These are phyloP conservation scores for Odocoileus virginianus DNA, from an alignment of 2,113 vertebrate genomes.

Conservation along the genomic window DNA sequence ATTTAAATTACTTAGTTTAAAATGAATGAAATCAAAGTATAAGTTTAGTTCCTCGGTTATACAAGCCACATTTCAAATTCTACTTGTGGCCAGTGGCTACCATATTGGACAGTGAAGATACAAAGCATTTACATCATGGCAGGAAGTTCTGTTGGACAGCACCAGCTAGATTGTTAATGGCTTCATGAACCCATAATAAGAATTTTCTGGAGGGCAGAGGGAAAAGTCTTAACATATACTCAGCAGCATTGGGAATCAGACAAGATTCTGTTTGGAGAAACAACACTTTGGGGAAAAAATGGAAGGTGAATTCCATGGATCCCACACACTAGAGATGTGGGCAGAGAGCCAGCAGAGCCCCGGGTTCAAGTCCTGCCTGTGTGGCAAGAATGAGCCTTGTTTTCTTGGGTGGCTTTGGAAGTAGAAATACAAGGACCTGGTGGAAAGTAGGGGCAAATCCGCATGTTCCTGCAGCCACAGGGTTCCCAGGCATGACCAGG, in stretches of 20 bases:
- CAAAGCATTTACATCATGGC: not conserved
- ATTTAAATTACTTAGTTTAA: not conserved
- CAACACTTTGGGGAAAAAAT: not conserved
- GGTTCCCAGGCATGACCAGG: not conserved
- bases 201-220: not conserved
- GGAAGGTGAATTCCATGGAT: not conserved
- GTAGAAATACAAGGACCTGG: not conserved
- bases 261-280: not conserved
- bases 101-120: not conserved
- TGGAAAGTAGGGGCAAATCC: too few relatives aligned
- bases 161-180: not conserved
- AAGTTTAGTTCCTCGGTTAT: not conserved
- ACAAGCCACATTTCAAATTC: not conserved
- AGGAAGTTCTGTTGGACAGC: not conserved
- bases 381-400: not conserved
- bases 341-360: not conserved
- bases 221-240: not conserved
- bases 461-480: not conserved
- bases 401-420: not conserved
- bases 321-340: not conserved
- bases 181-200: not conserved
- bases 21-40: not conserved
- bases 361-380: accelerated
- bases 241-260: not conserved
- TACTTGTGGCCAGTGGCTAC: not conserved